Conservation (phyloP, 2,888 invertebrate species). For the Drosophila longiperda region DNA sequence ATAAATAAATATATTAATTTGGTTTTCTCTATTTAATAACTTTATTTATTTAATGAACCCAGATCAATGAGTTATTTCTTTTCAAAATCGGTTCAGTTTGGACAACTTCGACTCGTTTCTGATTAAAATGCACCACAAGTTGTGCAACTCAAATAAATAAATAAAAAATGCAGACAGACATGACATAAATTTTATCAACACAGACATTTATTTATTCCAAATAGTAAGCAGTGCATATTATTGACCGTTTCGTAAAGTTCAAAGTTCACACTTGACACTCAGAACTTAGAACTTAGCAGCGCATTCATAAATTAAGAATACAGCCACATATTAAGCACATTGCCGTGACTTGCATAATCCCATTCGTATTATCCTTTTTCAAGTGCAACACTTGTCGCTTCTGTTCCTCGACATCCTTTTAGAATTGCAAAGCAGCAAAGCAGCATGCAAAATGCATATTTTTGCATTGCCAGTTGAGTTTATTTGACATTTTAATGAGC, state of each 20-base stretch:
- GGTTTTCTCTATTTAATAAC: not conserved
- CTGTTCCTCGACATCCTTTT: conserved; percentile 10
- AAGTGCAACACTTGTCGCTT: conserved; percentile 55
- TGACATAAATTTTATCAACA: not conserved
- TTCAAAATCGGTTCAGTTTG: not conserved
- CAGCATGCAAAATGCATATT: conserved; percentile 52
- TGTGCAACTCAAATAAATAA: not conserved
- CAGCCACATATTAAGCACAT: conserved; percentile 23
- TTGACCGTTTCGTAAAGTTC: conserved; percentile 65
- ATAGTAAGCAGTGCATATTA: not conserved
- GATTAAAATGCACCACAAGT: not conserved
- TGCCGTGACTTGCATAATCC: conserved; percentile 33
- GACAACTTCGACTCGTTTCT: not conserved
- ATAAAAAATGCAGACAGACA: not conserved
- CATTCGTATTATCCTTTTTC: conserved; percentile 53
- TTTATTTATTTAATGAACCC: too few species aligned
- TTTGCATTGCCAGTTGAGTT: conserved; percentile 65
- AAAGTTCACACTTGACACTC: conserved; percentile 58
- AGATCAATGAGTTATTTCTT: not conserved
- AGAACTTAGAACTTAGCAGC: conserved; percentile 7
- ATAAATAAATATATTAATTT: not conserved
- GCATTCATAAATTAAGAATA: conserved; percentile 26
- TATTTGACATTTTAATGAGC: conserved; percentile 81
- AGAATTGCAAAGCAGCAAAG: not conserved
- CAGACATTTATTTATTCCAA: not conserved